A percentile compares a stretch with the other conserved stretches of the same genome.
phyloP scores from a whole-genome alignment of 2,113 vertebrate species.

The Platichthys flesus region DNA sequence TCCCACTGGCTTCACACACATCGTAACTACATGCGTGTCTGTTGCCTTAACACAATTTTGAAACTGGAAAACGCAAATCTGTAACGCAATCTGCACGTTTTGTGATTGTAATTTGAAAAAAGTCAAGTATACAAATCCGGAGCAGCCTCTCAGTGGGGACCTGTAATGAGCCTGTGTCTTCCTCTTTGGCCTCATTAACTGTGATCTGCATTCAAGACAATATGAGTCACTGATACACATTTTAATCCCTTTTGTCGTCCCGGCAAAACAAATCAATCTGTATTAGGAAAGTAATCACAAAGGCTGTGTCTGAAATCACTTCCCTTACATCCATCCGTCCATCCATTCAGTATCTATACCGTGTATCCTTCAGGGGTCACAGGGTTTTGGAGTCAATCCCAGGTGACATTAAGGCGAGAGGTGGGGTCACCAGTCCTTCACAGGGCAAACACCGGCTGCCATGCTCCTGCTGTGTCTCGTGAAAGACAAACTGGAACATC shows the following conservation, averaged over 20 bases:
- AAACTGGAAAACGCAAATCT: too few relatives aligned
- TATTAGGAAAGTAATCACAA: not conserved
- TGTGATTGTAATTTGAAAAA: constrained; percentile 37
- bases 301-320: not conserved
- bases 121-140: constrained; percentile 28
- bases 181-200: constrained; percentile 38
- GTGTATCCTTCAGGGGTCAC: too few relatives aligned
- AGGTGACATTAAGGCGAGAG: too few relatives aligned
- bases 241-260: constrained; percentile 7
- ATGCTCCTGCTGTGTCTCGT: too few relatives aligned
- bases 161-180: constrained; percentile 33
- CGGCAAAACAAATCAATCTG: not conserved
- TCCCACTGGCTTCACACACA: not conserved
- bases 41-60: not conserved
- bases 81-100: constrained; percentile 1
- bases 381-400: too few relatives aligned
- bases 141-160: constrained; percentile 24
- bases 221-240: constrained; percentile 8
- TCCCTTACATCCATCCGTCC: not conserved
- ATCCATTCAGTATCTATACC: not conserved
- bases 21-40: not conserved
- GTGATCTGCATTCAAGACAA: constrained; percentile 31
- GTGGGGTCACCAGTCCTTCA: too few relatives aligned
- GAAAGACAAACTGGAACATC: too few relatives aligned
- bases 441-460: too few relatives aligned